Evolutionary conservation across 2,113 vertebrate species (phyloP).

Genomic region (Gambusia affinis): DNA sequence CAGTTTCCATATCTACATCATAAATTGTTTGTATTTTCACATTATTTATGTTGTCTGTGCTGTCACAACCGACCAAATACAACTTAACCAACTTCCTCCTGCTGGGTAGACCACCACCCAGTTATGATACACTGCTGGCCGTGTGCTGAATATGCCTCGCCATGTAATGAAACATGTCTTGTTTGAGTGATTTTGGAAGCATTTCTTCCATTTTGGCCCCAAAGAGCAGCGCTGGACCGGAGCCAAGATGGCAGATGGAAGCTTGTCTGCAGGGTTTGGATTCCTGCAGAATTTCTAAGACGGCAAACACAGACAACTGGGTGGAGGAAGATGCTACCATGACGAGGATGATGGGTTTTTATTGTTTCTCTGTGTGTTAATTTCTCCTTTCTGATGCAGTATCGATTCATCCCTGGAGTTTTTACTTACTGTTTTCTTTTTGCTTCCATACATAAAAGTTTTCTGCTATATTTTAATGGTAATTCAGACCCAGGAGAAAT

Average conservation of each 20-base stretch:
- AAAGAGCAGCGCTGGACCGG: slow-evolving; percentile 51
- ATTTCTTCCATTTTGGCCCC: slow-evolving; percentile 69
- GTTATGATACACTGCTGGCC: not conserved
- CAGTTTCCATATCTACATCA: not conserved
- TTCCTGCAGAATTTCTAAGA: slow-evolving; percentile 59
- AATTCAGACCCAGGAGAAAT: not conserved
- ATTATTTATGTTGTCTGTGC: not conserved
- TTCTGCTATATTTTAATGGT: not conserved
- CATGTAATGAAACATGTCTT: slow-evolving; percentile 17
- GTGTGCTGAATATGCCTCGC: not conserved
- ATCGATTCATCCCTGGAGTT: not conserved
- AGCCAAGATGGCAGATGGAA: slow-evolving; percentile 81
- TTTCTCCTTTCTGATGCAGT: slow-evolving; percentile 8
- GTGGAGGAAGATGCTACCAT: slow-evolving; percentile 47
- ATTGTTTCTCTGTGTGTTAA: slow-evolving; percentile 32
- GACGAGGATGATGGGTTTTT: slow-evolving; percentile 20
- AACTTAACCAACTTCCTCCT: not conserved
- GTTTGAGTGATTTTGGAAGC: slow-evolving; percentile 22
- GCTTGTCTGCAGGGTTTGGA: slow-evolving; percentile 72
- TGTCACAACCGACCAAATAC: not conserved
- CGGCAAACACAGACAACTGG: slow-evolving; percentile 67
- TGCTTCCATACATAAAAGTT: not conserved
- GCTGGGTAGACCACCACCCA: not conserved
- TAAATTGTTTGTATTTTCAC: not conserved
- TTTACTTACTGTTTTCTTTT: not conserved